Base-by-base conservation (phyloP, 53 echinoderm and acorn worm species). In the Echinarachnius parma region DNA sequence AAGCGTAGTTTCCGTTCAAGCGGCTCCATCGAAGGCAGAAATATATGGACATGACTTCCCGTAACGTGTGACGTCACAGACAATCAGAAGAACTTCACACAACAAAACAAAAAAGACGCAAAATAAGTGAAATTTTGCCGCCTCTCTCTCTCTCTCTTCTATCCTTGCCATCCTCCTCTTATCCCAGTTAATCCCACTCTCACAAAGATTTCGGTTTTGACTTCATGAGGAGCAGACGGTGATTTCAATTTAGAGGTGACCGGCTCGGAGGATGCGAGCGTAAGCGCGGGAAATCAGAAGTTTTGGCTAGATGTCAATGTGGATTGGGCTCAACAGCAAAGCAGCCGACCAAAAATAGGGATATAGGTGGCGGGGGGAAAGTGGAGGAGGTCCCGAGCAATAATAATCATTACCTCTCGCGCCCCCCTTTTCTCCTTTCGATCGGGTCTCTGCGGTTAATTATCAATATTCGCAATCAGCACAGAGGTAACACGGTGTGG, bases 221-320 rank as follows among this genome's bases (percentile, higher is more conserved):
- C 9, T 13, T 16, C 18, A 19, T 50, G 52, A 7, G 42, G 13
- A 9, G 30, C 9, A 31, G 46, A 72, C 74, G 57, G 57, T 72
- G 55, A 56, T 72, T 52, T 35, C 34, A 69, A 72, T 55, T 55
- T 57, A 13, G 37, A 39, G 57, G 36, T 72, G 74, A 72, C 74
- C 74, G 55, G 74, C 28, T 26, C 39, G 27, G 28, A 72, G 74
- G 74, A 72, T 72, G 46, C 56, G 57, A 57, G 39, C 56, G 8
- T 72, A 72, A 72, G 74, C 74, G 27, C 15, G 37, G 74, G 74
- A 72, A 72, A 56, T 72, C 58, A 56, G 56, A 56, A 72, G 74
- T 72, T 72, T 72, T 72, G 74, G 74, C 74, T 72, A 21, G 35
- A 42, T 42, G 74, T 72, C 74, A 72, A 56, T 57, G 55, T 57